Conservation (phyloP, 2,888 invertebrate genomes). For the Platypus cylindrus region DNA sequence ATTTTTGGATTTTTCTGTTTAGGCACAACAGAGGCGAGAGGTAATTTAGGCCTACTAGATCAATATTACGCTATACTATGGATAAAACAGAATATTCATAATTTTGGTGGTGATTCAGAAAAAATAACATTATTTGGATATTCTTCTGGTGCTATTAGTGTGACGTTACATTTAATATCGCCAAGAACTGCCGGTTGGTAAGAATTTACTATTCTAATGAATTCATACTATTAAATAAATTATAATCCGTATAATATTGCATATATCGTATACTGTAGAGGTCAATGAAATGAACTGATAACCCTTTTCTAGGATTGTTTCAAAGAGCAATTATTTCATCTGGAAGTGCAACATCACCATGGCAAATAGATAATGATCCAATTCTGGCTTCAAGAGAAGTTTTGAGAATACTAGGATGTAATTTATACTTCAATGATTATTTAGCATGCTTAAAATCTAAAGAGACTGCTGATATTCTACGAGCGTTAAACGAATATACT, state of each 20-base stretch:
- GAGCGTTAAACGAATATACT: conserved; percentile 43
- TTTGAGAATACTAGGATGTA: conserved; percentile 43
- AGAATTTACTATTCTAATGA: neutral
- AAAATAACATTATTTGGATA: conserved; percentile 74
- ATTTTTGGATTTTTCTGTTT: conserved; percentile 56
- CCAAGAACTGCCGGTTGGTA: conserved; percentile 47
- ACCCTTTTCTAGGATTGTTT: conserved; percentile 52
- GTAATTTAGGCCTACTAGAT: conserved; percentile 78
- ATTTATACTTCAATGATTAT: conserved; percentile 37
- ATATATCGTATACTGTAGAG: no score
- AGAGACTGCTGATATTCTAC: conserved; percentile 45
- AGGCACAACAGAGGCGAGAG: conserved; percentile 46
- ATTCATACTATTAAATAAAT: no score
- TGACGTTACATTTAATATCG: conserved; percentile 53
- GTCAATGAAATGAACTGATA: no score
- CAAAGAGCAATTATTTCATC: conserved; percentile 60
- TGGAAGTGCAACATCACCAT: conserved; percentile 37
- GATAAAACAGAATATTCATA: conserved; percentile 61
- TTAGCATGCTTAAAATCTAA: conserved; percentile 50
- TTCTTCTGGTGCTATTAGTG: conserved; percentile 62
- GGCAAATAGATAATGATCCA: conserved; percentile 33
- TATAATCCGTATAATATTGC: no score
- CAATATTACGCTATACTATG: conserved; percentile 69
- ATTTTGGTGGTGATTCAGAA: conserved; percentile 70
- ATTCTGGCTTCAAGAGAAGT: conserved; percentile 43